These are phyloP conservation scores for Gonatopus flavifemur DNA, from an alignment of 1,140 invertebrate genomes.

Conservation along the genomic window DNA sequence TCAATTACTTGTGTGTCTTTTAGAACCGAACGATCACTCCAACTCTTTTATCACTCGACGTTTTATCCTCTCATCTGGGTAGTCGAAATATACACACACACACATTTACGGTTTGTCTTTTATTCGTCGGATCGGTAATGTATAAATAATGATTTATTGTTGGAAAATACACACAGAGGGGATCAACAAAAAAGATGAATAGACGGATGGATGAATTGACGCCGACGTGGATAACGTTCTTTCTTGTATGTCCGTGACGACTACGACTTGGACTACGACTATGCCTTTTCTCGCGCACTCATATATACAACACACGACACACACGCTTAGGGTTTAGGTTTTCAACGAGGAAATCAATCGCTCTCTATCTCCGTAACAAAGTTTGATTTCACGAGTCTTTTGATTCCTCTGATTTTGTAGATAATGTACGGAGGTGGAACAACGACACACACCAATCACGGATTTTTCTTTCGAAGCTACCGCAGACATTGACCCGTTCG, in stretches of 20 bases:
- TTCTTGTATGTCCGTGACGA: slow-evolving; percentile 14
- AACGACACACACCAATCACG: slow-evolving; percentile 64
- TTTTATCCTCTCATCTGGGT: too few relatives aligned
- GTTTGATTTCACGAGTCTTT: too few relatives aligned
- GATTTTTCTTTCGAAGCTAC: slow-evolving; percentile 69
- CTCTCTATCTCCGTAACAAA: too few relatives aligned
- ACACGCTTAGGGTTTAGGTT: too few relatives aligned
- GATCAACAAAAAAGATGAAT: neutral
- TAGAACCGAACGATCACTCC: too few relatives aligned
- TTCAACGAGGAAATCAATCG: too few relatives aligned
- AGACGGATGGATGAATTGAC: slow-evolving; percentile 5
- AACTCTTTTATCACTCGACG: too few relatives aligned
- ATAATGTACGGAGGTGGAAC: slow-evolving; percentile 46
- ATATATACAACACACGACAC: slow-evolving; percentile 8
- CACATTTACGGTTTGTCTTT: slow-evolving; percentile 16
- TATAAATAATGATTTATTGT: neutral
- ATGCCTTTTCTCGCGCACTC: slow-evolving; percentile 7
- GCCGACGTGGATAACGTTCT: slow-evolving; percentile 16
- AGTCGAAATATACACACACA: slow-evolving; percentile 26
- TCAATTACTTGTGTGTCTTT: too few relatives aligned
- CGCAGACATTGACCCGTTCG: slow-evolving; percentile 73
- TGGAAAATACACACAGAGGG: neutral
- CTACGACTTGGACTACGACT: slow-evolving; percentile 11
- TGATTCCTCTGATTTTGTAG: slow-evolving; percentile 6
- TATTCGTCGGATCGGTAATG: neutral